Evolutionary conservation across 2,888 invertebrate species (phyloP).

Genomic region (Eremobia ochroleuca): DNA sequence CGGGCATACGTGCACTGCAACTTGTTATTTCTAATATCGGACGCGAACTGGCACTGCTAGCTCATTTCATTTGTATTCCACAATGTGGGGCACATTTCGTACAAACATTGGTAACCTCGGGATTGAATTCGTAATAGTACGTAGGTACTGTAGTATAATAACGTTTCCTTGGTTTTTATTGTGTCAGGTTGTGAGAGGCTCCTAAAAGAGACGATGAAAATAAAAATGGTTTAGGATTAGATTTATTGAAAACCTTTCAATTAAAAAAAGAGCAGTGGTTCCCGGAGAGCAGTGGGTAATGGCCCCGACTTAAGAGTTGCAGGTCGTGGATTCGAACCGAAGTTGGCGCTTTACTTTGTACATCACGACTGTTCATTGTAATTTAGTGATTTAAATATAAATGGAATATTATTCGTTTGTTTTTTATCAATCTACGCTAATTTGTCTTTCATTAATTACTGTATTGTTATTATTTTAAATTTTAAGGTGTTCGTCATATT

Average conservation of each 20-base stretch:
- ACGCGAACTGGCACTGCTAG: slow-evolving; percentile 57
- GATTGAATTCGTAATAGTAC: slow-evolving; percentile 67
- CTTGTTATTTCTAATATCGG: slow-evolving; percentile 68
- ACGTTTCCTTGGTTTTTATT: slow-evolving; percentile 57
- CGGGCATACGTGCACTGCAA: slow-evolving; percentile 55
- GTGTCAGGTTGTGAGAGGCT: slow-evolving; percentile 14
- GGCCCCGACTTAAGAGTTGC: no score
- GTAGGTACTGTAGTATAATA: slow-evolving; percentile 52
- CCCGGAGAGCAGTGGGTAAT: no score
- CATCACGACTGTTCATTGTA: no score
- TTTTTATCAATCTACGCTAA: no score
- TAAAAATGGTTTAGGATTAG: slow-evolving; percentile 2
- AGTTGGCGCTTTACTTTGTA: no score
- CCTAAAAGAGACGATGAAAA: slow-evolving; percentile 9
- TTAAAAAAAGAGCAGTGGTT: neutral
- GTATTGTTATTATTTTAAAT: no score
- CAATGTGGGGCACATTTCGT: slow-evolving; percentile 69
- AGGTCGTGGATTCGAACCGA: no score
- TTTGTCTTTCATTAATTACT: no score
- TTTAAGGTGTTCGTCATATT: no score
- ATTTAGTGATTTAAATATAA: no score
- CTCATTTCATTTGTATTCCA: slow-evolving; percentile 72
- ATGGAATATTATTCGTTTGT: no score
- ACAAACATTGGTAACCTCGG: slow-evolving; percentile 69
- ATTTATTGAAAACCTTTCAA: slow-evolving; percentile 13